Percentiles rank a stretch among this genome's conserved stretches.
Evolutionary conservation across 23 tunicate species (phyloP).

Genomic region (Clavelina lepadiformis): DNA sequence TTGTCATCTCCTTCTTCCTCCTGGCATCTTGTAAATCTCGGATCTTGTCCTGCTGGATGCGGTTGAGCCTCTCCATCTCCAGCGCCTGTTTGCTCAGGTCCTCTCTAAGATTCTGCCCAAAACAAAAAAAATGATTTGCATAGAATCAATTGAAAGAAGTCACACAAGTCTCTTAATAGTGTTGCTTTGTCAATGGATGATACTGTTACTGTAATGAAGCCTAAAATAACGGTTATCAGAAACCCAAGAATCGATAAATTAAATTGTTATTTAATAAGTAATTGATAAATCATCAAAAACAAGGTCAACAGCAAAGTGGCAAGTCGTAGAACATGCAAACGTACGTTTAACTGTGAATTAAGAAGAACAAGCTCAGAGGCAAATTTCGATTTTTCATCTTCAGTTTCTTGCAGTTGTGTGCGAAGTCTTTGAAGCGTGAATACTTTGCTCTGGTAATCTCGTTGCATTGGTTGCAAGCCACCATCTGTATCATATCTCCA

Average conservation of each 20-base stretch:
- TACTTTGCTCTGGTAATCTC: conserved; percentile 40
- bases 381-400: conserved; percentile 11
- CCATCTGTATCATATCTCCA: conserved; percentile 21
- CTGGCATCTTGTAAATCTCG: conserved; percentile 76
- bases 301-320: too few relatives aligned
- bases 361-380: conserved; percentile 34
- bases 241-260: background rate
- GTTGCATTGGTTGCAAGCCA: conserved; percentile 24
- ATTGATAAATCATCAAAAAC: too few relatives aligned
- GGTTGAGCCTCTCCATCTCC: conserved; percentile 51
- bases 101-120: conserved; percentile 41
- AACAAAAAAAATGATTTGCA: background rate
- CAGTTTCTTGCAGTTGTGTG: conserved; percentile 23
- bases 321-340: too few relatives aligned
- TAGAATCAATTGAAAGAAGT: background rate
- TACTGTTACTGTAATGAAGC: background rate
- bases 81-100: conserved; percentile 64
- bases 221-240: background rate
- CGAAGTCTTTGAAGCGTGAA: conserved; percentile 33
- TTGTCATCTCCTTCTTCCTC: conserved; percentile 57
- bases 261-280: too few relatives aligned
- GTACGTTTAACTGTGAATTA: conserved; percentile 50
- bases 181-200: background rate
- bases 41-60: conserved; percentile 75
- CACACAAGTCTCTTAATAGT: background rate